Evolutionary conservation across 2,888 invertebrate genomes (phyloP).

Genomic region (Erebia aethiops): DNA sequence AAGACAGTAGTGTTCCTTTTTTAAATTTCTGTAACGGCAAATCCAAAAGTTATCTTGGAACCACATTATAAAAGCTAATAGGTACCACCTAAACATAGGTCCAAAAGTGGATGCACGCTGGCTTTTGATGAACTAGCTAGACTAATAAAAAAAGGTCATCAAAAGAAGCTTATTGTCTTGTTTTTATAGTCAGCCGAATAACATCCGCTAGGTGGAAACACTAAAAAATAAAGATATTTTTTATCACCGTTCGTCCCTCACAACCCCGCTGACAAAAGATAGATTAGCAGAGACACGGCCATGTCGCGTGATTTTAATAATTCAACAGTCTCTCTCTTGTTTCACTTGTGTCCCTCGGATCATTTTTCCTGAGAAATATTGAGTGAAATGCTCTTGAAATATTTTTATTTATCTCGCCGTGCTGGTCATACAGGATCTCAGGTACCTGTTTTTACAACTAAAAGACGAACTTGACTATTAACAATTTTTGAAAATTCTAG

Average conservation of each 20-base stretch:
- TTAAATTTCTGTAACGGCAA: too few species aligned
- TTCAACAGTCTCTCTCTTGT: conserved; percentile 48
- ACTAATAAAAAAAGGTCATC: background rate
- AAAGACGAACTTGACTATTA: too few species aligned
- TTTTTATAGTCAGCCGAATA: background rate
- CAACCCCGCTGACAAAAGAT: conserved; percentile 61
- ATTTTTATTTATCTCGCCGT: conserved; percentile 5
- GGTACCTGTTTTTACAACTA: too few species aligned
- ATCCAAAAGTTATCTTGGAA: too few species aligned
- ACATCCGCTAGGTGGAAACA: conserved; percentile 27
- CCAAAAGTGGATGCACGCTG: too few species aligned
- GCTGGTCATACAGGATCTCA: too few species aligned
- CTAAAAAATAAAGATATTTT: conserved; percentile 39
- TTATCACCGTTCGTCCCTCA: conserved; percentile 43
- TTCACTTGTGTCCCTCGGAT: conserved; percentile 38
- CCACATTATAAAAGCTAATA: too few species aligned
- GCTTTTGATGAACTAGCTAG: background rate
- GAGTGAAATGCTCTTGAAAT: conserved; percentile 32
- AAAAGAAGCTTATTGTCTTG: background rate
- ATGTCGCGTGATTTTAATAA: conserved; percentile 60
- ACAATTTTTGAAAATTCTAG: too few species aligned
- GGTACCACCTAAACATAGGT: too few species aligned
- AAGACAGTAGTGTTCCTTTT: too few species aligned
- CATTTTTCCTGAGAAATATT: conserved; percentile 50
- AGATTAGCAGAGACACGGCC: conserved; percentile 60